Base-by-base conservation (phyloP, 2,888 invertebrate genomes). In the Nycteola revayana region DNA sequence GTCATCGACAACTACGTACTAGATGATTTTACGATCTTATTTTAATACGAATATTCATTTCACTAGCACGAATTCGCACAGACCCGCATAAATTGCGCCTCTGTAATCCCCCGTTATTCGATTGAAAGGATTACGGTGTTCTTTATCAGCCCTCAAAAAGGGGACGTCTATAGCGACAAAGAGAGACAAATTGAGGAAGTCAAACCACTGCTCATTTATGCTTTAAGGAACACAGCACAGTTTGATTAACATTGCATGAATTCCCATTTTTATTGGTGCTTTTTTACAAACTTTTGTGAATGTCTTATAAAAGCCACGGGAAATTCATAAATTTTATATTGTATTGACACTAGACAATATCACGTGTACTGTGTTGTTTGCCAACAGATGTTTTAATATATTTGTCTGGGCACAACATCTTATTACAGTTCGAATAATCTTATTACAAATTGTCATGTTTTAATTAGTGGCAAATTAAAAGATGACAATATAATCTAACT, bases 91-190 rank as follows among this genome's bases (percentile, higher is more conserved):
- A 73, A 75, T 70, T 66, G 62, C 56, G 56, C 53, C 56, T 54
- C 45, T 49, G 64, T 71, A 69, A 78, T 74, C 75, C 72, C 49
- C 66, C 66, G 66, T 68, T 69, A 80, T 75, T 69, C 68, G 75
- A 76, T 75, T 74, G 73, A 79, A 78, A 72, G 78, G 79, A 82
- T 81, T 80, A 81, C 69, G 65, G 54, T 67, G 69, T 73, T 68
- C 74, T 77, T 75, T 76, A 73, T 68, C 78, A 74, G 74, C 69
- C 70, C 65, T 63, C 49, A 38, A 49, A 52, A 62, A 65, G 69
- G 71, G 62, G 52, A 53, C 50, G 52, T 25, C 38, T 49, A 41
- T 38, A 43, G n/a, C 29, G 38, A 46, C 51, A 54, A 57, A 71
- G 72, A 66, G 66, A 68, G 67, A 73, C 76, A 77, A 78, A 74